Percentiles rank a stretch among this genome's conserved stretches.
Evolutionary conservation across 2,888 invertebrate species (phyloP).

Genomic region (Euplexia lucipara): DNA sequence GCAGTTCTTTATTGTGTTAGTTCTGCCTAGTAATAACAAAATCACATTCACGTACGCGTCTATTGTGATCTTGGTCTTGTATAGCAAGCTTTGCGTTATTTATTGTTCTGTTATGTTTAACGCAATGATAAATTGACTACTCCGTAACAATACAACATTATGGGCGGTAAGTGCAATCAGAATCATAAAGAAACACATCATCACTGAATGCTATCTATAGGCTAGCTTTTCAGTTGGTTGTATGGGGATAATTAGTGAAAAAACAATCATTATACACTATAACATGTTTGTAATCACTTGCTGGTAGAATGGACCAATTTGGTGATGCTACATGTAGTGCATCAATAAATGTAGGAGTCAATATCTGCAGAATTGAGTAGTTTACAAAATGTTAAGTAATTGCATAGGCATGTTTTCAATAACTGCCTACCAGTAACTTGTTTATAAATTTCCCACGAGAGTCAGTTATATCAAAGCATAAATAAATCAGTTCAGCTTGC

Average conservation of each 20-base stretch:
- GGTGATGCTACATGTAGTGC: constrained; percentile 9
- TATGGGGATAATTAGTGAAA: constrained; percentile 44
- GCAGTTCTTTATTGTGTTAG: constrained; percentile 68
- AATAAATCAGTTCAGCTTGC: constrained; percentile 22
- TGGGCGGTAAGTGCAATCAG: constrained; percentile 83
- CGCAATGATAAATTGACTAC: constrained; percentile 77
- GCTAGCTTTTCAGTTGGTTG: constrained; percentile 50
- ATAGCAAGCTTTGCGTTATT: constrained; percentile 75
- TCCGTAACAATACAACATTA: constrained; percentile 73
- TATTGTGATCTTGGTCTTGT: constrained; percentile 83
- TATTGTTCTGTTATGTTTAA: constrained; percentile 69
- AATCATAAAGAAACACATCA: constrained; percentile 56
- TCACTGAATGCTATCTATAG: constrained; percentile 62
- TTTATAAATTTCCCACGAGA: constrained; percentile 36
- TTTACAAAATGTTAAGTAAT: constrained; percentile 19
- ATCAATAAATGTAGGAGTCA: constrained; percentile 6
- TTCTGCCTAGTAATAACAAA: constrained; percentile 61
- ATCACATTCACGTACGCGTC: constrained; percentile 61
- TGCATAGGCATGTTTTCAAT: constrained; percentile 19
- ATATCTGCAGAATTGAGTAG: constrained; percentile 13
- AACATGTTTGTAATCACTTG: constrained; percentile 24
- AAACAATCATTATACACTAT: constrained; percentile 36
- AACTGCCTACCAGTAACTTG: constrained; percentile 21
- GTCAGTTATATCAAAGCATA: constrained; percentile 8
- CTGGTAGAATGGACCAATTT: constrained; percentile 25